Conservation (phyloP, 2,888 invertebrate species). For the Ennomos fuscantarius region DNA sequence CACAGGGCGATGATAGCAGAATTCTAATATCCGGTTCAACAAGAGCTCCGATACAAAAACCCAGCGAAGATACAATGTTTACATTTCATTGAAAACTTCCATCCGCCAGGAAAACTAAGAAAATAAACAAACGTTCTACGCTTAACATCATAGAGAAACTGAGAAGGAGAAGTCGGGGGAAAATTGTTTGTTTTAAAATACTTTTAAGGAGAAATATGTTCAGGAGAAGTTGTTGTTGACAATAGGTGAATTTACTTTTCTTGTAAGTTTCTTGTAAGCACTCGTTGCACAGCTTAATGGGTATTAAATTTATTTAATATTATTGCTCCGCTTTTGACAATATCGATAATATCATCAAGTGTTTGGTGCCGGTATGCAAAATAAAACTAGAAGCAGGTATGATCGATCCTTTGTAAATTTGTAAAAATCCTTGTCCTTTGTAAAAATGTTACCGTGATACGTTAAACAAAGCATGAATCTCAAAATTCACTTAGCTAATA, state of each 20-base stretch:
- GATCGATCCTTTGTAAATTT: too few species aligned
- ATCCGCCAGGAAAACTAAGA: constrained; percentile 12
- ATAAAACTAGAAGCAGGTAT: too few species aligned
- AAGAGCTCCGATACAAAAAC: constrained; percentile 45
- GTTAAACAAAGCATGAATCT: too few species aligned
- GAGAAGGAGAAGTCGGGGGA: constrained; percentile 10
- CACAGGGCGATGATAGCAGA: constrained; percentile 44
- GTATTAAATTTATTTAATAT: neutral
- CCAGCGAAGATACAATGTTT: constrained; percentile 38
- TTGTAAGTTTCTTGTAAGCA: neutral
- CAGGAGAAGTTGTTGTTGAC: neutral
- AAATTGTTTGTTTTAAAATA: constrained; percentile 1
- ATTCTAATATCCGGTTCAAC: constrained; percentile 59
- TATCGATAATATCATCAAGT: too few species aligned
- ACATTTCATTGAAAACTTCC: constrained; percentile 29
- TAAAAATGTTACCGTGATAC: too few species aligned
- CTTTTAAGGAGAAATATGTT: too few species aligned
- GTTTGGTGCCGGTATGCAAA: too few species aligned
- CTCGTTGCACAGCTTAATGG: too few species aligned
- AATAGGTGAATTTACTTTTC: constrained; percentile 6
- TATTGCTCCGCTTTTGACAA: too few species aligned
- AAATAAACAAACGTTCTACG: constrained; percentile 16
- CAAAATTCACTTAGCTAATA: too few species aligned
- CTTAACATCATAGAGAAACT: constrained; percentile 11
- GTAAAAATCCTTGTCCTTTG: too few species aligned